A percentile compares a stretch with the other conserved stretches of the same genome.
phyloP scores from a whole-genome alignment of 2,888 invertebrate species.

The Folsomia manolachei region DNA sequence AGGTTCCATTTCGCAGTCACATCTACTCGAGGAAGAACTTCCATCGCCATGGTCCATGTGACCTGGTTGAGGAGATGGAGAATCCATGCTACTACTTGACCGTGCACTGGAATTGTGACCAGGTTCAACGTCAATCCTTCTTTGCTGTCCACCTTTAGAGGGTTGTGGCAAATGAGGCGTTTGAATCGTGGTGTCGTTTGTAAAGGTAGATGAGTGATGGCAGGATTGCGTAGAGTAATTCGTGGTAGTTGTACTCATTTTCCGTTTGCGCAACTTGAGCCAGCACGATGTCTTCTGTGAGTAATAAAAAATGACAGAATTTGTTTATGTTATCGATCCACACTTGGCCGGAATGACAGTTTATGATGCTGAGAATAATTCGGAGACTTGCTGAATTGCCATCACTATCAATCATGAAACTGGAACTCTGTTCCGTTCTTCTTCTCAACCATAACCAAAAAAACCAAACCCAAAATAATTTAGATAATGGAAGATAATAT shows the following conservation, averaged over 20 bases:
- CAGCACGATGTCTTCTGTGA: conserved; percentile 36
- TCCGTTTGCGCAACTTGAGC: conserved; percentile 47
- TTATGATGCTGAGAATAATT: no score
- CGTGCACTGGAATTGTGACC: no score
- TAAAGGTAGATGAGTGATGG: conserved; percentile 16
- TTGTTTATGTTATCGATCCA: conserved; percentile 1
- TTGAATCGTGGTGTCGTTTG: background rate
- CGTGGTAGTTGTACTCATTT: conserved; percentile 43
- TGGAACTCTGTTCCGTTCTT: no score
- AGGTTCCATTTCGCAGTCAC: conserved; percentile 22
- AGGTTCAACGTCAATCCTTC: no score
- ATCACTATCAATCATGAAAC: no score
- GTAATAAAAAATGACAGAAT: background rate
- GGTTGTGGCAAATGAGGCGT: conserved; percentile 17
- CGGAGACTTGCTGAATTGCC: no score
- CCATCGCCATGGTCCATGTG: background rate
- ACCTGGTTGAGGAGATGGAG: conserved; percentile 6
- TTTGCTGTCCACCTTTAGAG: conserved; percentile 4
- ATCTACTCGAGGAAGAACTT: background rate
- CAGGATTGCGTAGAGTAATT: conserved; percentile 4
- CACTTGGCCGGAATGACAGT: no score
- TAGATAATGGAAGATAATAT: no score
- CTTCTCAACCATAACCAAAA: no score
- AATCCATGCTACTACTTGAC: background rate
- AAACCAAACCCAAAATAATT: no score